Conservation (phyloP, 2,113 vertebrate species). For the Corydoras sp. region DNA sequence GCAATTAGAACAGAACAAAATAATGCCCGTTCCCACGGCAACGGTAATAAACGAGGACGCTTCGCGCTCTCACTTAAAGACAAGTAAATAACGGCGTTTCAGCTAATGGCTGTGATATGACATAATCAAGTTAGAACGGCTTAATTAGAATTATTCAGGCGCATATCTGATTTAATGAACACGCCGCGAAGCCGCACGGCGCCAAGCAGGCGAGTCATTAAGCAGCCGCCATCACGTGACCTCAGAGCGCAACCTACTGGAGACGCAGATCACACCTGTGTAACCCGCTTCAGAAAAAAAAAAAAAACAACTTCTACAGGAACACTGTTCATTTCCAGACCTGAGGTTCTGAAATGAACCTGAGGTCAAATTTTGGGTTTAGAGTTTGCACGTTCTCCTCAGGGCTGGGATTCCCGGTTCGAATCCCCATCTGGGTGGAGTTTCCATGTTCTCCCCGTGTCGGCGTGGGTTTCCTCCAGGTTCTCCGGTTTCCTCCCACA, state of each 20-base stretch:
- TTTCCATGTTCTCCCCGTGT: no score
- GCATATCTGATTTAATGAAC: constrained; percentile 70
- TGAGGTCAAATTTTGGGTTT: no score
- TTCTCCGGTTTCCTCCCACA: no score
- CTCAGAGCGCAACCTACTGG: background rate
- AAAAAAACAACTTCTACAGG: no score
- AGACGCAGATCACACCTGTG: no score
- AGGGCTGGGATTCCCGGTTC: no score
- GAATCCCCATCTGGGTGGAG: no score
- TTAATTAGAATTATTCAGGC: constrained; percentile 70
- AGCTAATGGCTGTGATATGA: constrained; percentile 63
- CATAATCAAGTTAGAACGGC: constrained; percentile 71
- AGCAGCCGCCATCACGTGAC: constrained; percentile 26
- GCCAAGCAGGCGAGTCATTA: constrained; percentile 49
- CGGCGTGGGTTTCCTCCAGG: no score
- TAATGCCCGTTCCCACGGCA: constrained; percentile 70
- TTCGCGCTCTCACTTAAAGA: constrained; percentile 39
- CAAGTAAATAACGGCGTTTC: constrained; percentile 55
- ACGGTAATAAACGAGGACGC: constrained; percentile 51
- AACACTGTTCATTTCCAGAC: no score
- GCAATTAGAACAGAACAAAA: constrained; percentile 79
- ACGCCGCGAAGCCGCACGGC: constrained; percentile 55
- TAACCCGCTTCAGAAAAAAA: no score
- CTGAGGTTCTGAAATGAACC: no score
- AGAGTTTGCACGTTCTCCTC: no score